phyloP scores from a whole-genome alignment of 2,113 vertebrate genomes.

The Hylia prasina region DNA sequence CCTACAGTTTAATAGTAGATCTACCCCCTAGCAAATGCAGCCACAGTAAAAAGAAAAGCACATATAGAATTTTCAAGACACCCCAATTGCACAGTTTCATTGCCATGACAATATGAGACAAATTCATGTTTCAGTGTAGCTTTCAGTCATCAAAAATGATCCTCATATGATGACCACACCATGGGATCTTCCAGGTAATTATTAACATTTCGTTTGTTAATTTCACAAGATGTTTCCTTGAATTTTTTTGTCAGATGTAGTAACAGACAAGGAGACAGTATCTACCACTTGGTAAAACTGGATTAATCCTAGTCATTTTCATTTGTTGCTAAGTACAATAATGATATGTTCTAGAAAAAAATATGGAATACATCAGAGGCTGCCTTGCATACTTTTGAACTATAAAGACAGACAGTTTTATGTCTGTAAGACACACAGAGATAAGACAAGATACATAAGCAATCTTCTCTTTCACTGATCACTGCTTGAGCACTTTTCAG shows the following conservation, averaged over 20 bases:
- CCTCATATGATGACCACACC: neutral
- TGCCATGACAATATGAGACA: neutral
- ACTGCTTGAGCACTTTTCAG: neutral
- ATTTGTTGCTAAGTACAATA: neutral
- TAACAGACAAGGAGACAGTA: neutral
- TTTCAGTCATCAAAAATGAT: neutral
- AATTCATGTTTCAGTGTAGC: neutral
- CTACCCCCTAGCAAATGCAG: neutral
- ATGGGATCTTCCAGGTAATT: neutral
- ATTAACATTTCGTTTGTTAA: neutral
- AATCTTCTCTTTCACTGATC: neutral
- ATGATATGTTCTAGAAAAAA: neutral
- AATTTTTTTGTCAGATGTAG: neutral
- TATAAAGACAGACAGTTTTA: neutral
- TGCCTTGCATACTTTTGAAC: neutral
- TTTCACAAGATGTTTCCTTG: neutral
- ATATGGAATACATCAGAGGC: fast-evolving
- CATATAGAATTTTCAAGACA: neutral
- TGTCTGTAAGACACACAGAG: neutral
- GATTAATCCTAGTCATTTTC: neutral
- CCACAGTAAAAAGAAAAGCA: neutral
- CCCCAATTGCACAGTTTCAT: neutral
- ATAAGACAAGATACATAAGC: neutral
- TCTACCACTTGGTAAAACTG: neutral
- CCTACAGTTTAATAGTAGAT: neutral